Evolutionary conservation across 2,888 invertebrate genomes (phyloP).

Genomic region (Pheosia tremula): DNA sequence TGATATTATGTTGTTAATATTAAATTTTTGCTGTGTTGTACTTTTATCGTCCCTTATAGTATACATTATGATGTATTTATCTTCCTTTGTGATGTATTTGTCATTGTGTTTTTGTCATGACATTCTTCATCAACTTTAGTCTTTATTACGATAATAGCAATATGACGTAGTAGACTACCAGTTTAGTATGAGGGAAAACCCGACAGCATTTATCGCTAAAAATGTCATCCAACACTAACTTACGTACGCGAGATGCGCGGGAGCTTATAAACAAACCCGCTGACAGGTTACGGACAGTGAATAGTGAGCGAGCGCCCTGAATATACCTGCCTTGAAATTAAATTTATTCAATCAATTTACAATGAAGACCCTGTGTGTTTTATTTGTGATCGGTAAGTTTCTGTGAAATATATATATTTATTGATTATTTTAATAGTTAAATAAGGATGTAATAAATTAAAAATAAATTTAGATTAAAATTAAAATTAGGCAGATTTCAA

Average conservation of each 20-base stretch:
- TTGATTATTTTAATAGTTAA: neutral
- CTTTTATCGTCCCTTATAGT: too few species aligned
- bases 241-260: conserved; percentile 30
- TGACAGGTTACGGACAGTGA: conserved; percentile 35
- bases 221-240: conserved; percentile 16
- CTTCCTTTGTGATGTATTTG: too few species aligned
- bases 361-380: conserved; percentile 50
- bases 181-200: neutral
- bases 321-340: conserved; percentile 8
- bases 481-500: too few species aligned
- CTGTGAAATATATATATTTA: neutral
- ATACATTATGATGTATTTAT: too few species aligned
- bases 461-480: too few species aligned
- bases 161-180: too few species aligned
- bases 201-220: neutral
- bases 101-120: too few species aligned
- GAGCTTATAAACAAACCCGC: conserved; percentile 50
- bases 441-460: too few species aligned
- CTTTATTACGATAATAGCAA: too few species aligned
- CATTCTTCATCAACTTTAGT: too few species aligned
- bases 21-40: too few species aligned
- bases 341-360: conserved; percentile 11
- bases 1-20: too few species aligned
- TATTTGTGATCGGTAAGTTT: conserved; percentile 58
- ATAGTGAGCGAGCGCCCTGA: conserved; percentile 21